Evolutionary conservation across 2,888 invertebrate genomes (phyloP).

Genomic region (Drosophila borborema): DNA sequence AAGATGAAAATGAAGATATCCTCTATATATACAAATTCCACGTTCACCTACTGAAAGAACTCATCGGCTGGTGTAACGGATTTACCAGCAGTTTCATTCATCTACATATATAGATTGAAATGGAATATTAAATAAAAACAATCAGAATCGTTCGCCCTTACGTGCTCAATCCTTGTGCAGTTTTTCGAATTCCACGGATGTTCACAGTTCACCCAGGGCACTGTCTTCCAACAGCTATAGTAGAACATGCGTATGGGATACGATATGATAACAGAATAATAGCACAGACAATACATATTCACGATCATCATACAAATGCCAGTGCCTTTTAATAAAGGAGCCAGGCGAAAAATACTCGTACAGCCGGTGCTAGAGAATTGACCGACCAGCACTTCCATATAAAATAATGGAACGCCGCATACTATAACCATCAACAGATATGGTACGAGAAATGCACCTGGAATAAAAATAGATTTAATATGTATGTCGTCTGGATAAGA

Average conservation of each 20-base stretch:
- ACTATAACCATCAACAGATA: slow-evolving; percentile 92
- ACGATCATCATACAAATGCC: slow-evolving; percentile 93
- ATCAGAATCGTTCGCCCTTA: slow-evolving; percentile 31
- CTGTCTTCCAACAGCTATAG: slow-evolving; percentile 88
- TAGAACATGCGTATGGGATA: slow-evolving; percentile 93
- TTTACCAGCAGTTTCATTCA: slow-evolving; percentile 12
- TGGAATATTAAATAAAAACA: neutral
- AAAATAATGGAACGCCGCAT: slow-evolving; percentile 95
- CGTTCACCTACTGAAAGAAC: slow-evolving; percentile 90
- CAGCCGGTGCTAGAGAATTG: slow-evolving; percentile 94
- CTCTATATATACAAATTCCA: neutral
- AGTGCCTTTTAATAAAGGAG: slow-evolving; percentile 94
- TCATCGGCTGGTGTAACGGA: slow-evolving; percentile 90
- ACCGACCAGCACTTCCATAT: slow-evolving; percentile 94
- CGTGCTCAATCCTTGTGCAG: slow-evolving; percentile 86
- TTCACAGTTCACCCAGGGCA: slow-evolving; percentile 92
- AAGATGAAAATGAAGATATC: slow-evolving; percentile 61
- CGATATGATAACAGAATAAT: slow-evolving; percentile 94
- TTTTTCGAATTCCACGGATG: slow-evolving; percentile 93
- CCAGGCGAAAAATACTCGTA: slow-evolving; percentile 92
- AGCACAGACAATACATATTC: slow-evolving; percentile 92
- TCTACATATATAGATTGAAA: neutral
- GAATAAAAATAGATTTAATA: neutral
- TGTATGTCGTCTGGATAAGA: too few relatives aligned
- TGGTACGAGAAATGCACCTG: slow-evolving; percentile 92